These are phyloP conservation scores for Ctenopoma multispine DNA, from an alignment of 2,797 vertebrate species.

Conservation along the genomic window DNA sequence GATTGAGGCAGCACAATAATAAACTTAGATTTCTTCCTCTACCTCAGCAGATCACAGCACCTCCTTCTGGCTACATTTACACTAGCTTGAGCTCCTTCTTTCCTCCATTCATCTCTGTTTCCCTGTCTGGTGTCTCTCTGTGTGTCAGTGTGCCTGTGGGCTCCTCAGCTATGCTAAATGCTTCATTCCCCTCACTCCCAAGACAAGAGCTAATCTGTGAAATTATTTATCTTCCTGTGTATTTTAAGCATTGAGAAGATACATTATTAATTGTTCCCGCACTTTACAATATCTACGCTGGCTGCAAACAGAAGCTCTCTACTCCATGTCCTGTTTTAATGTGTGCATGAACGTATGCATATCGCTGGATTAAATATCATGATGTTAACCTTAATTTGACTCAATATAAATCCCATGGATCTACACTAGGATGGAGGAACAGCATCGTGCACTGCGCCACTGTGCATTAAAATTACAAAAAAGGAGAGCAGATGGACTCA, in stretches of 20 bases:
- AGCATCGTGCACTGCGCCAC: constrained; percentile 1
- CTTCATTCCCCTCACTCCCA: constrained; percentile 72
- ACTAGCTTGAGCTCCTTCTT: not conserved
- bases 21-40: constrained; percentile 16
- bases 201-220: constrained; percentile 76
- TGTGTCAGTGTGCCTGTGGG: constrained; percentile 72
- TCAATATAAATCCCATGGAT: constrained; percentile 32
- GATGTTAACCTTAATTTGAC: constrained; percentile 50
- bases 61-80: constrained; percentile 51
- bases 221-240: constrained; percentile 81
- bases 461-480: constrained; percentile 3
- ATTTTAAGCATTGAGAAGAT: constrained; percentile 76
- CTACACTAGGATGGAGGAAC: constrained; percentile 13
- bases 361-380: constrained; percentile 45
- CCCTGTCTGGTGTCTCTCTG: constrained; percentile 31
- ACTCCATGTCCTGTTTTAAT: constrained; percentile 13
- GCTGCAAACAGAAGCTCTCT: constrained; percentile 20
- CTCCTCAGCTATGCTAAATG: constrained; percentile 66
- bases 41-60: constrained; percentile 50
- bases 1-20: not conserved
- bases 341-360: constrained; percentile 24
- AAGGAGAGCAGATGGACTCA: constrained; percentile 8
- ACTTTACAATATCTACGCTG: constrained; percentile 48
- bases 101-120: constrained; percentile 25
- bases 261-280: constrained; percentile 71